A percentile compares a stretch with the other conserved stretches of the same genome.
phyloP scores from a whole-genome alignment of 2,888 invertebrate genomes.

The Dryococelus australis region DNA sequence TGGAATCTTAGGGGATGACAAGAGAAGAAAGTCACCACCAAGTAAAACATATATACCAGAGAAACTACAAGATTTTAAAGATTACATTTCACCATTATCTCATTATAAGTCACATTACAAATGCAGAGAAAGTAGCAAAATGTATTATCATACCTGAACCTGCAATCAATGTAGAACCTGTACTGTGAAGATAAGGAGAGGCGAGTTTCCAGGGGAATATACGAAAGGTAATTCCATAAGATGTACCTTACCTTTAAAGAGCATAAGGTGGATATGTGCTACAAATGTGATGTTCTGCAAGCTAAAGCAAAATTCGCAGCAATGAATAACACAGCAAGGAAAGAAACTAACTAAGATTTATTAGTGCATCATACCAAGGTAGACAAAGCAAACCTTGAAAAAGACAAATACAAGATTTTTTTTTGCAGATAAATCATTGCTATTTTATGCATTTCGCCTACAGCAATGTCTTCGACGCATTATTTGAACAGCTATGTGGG shows the following conservation, averaged over 20 bases:
- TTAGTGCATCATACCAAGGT: neutral
- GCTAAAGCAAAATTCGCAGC: neutral
- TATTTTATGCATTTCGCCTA: too few species aligned
- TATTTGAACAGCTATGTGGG: too few species aligned
- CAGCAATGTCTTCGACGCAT: too few species aligned
- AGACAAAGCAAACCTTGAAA: neutral
- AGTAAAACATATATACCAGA: neutral
- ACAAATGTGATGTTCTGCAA: constrained; percentile 5
- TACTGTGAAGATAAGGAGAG: neutral
- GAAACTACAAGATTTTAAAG: neutral
- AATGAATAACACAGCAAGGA: neutral
- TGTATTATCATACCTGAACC: neutral
- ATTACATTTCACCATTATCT: neutral
- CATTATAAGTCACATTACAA: neutral
- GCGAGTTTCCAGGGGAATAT: neutral
- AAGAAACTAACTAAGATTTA: neutral
- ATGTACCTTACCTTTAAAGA: neutral
- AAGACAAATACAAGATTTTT: neutral
- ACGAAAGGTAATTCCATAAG: neutral
- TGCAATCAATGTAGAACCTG: neutral
- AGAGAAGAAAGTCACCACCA: neutral
- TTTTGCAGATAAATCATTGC: neutral
- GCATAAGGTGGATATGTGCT: neutral
- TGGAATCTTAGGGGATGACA: neutral
- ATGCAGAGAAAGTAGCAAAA: too few species aligned